Conservation (phyloP, 1,140 invertebrate genomes). For the Scaptomyza hsui region DNA sequence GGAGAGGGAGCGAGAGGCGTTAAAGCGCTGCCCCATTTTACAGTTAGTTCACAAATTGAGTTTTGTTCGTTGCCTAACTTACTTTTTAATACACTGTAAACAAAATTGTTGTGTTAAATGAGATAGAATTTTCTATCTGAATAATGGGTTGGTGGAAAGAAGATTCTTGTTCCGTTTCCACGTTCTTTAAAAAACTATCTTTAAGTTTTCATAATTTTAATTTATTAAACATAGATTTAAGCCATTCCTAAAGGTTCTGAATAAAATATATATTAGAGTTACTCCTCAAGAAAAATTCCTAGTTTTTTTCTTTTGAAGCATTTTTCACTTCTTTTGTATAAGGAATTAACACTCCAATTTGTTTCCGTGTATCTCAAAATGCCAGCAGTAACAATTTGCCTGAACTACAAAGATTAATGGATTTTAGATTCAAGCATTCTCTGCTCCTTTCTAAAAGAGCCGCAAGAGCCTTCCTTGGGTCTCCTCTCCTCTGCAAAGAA, state of each 20-base stretch:
- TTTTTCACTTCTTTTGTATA: no score
- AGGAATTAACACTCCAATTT: not conserved
- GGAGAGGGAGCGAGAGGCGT: conserved; percentile 1
- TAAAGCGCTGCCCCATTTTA: conserved; percentile 49
- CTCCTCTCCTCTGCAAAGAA: conserved; percentile 4
- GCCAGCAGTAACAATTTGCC: conserved; percentile 64
- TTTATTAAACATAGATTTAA: no score
- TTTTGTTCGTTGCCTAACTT: conserved; percentile 26
- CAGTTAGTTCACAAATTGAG: conserved; percentile 72
- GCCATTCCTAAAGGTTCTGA: no score
- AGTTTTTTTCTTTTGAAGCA: no score
- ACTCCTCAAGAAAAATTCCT: no score
- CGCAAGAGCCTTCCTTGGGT: not conserved
- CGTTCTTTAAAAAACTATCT: no score
- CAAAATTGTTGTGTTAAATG: not conserved
- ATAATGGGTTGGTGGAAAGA: no score
- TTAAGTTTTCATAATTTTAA: no score
- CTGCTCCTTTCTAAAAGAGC: conserved; percentile 8
- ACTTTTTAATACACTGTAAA: conserved; percentile 1
- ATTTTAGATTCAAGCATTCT: conserved; percentile 2
- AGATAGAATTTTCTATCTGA: not conserved
- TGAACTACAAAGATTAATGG: conserved; percentile 68
- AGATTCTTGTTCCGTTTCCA: no score
- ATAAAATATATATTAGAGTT: no score
- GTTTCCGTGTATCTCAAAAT: conserved; percentile 3